phyloP scores from a whole-genome alignment of 2,113 vertebrate genomes.

The Nycticebus coucang region DNA sequence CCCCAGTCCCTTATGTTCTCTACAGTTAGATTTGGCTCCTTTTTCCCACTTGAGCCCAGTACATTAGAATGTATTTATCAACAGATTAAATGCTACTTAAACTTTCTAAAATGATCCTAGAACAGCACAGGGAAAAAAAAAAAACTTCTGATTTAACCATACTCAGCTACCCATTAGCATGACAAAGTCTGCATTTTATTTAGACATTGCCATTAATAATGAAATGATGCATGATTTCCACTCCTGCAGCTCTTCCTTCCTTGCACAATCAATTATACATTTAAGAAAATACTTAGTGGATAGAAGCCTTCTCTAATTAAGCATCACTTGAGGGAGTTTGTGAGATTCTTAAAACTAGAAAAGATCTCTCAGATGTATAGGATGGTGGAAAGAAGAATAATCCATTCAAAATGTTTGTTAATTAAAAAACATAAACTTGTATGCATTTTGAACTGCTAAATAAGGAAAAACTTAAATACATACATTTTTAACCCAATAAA shows the following conservation, averaged over 20 bases:
- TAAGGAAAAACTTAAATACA: conserved; percentile 13
- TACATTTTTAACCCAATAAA: conserved; percentile 9
- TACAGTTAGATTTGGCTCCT: conserved; percentile 36
- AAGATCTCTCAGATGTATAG: conserved; percentile 63
- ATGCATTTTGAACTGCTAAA: conserved; percentile 32
- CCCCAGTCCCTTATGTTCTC: conserved; percentile 38
- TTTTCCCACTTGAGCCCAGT: conserved; percentile 40
- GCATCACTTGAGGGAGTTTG: conserved; percentile 78
- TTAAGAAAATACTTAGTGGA: conserved; percentile 89
- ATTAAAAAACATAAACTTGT: conserved; percentile 55
- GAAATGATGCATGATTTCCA: conserved; percentile 89
- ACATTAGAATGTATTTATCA: conserved; percentile 50
- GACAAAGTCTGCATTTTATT: conserved; percentile 91
- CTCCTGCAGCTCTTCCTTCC: conserved; percentile 86
- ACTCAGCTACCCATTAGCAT: conserved; percentile 88
- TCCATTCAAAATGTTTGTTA: conserved; percentile 30
- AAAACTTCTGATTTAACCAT: conserved; percentile 82
- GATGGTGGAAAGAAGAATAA: background rate
- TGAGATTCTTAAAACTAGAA: conserved; percentile 76
- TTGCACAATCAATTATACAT: conserved; percentile 89
- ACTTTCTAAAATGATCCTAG: conserved; percentile 82
- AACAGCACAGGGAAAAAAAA: conserved; percentile 75
- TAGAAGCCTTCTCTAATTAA: conserved; percentile 86
- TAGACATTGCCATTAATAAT: conserved; percentile 91
- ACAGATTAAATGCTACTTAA: conserved; percentile 76